Conservation (phyloP, 2,797 vertebrate genomes). For the Myotis pilosus region DNA sequence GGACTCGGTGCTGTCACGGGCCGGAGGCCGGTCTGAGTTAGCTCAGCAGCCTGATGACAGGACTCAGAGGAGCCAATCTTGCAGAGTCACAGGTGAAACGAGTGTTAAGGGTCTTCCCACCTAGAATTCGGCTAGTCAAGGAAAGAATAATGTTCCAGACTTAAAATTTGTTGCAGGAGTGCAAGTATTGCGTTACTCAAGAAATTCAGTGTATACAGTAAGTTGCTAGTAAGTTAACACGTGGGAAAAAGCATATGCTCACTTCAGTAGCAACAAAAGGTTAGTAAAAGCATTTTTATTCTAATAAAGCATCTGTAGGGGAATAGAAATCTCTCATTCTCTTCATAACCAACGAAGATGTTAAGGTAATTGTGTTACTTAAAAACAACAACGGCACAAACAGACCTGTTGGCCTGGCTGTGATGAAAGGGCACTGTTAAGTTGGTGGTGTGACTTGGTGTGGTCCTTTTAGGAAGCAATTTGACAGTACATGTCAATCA, state of each 20-base stretch:
- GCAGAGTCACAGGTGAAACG: background rate
- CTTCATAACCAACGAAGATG: background rate
- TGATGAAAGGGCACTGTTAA: background rate
- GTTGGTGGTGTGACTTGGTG: background rate
- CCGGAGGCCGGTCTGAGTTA: background rate
- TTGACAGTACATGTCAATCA: background rate
- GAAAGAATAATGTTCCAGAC: background rate
- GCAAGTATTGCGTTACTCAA: background rate
- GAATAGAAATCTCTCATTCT: background rate
- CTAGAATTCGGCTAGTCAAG: background rate
- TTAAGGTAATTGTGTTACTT: background rate
- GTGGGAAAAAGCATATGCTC: background rate
- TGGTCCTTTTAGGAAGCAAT: background rate
- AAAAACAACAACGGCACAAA: background rate
- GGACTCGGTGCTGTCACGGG: background rate
- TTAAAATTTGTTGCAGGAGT: background rate
- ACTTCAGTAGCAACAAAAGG: background rate
- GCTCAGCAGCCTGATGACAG: background rate
- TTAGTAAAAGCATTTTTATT: background rate
- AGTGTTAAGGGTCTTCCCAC: background rate
- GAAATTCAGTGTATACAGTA: background rate
- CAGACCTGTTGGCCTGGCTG: background rate
- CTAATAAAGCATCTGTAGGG: background rate
- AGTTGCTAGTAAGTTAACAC: background rate
- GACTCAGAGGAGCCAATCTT: background rate